A percentile compares a stretch with the other conserved stretches of the same genome.
These are phyloP conservation scores for Folsomia manolachei DNA, from an alignment of 2,888 invertebrate genomes.

Conservation along the genomic window DNA sequence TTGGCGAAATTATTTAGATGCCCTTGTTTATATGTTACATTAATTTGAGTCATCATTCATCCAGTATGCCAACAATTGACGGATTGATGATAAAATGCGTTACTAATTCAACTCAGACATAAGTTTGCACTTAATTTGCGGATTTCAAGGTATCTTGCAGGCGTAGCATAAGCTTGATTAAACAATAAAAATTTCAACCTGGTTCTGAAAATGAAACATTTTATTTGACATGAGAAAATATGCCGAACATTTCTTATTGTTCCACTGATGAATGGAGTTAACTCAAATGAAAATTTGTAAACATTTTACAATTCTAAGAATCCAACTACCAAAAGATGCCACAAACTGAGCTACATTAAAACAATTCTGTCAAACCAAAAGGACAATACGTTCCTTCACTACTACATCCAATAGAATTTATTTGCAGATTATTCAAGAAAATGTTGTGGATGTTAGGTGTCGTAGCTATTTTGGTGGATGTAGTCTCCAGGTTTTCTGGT, in stretches of 20 bases:
- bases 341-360: background rate
- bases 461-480: conserved; percentile 6
- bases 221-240: no score
- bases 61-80: background rate
- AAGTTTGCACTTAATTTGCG: background rate
- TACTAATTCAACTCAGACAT: background rate
- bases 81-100: background rate
- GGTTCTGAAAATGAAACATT: no score
- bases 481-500: conserved; percentile 3
- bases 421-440: background rate
- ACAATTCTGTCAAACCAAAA: no score
- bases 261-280: no score
- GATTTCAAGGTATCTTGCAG: no score
- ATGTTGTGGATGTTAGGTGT: conserved; percentile 19
- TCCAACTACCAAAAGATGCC: background rate
- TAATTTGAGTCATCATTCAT: no score
- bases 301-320: background rate
- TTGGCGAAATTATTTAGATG: background rate
- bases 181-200: no score
- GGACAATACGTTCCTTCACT: no score
- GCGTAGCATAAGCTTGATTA: background rate
- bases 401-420: background rate
- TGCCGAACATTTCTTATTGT: no score
- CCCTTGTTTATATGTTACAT: no score
- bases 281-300: no score